Percentiles rank a stretch among this genome's conserved stretches.
phyloP scores from a whole-genome alignment of 2,797 vertebrate genomes.

The Lepilemur ruficaudatus region DNA sequence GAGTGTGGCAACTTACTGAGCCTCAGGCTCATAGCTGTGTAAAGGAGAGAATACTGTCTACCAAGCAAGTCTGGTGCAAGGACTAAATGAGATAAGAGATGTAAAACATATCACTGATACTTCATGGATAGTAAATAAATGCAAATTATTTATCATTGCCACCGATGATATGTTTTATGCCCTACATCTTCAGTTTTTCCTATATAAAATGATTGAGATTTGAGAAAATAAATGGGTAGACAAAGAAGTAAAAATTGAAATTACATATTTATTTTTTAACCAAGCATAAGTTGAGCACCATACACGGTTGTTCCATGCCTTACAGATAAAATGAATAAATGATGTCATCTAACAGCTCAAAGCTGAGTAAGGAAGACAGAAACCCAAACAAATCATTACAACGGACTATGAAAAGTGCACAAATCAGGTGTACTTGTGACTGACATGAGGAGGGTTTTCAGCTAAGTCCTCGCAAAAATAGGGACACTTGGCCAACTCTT shows the following conservation, averaged over 20 bases:
- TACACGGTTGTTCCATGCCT: not conserved
- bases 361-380: not conserved
- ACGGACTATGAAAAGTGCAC: not conserved
- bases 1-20: not conserved
- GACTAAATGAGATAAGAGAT: not conserved
- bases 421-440: not conserved
- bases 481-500: not conserved
- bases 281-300: not conserved
- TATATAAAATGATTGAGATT: not conserved
- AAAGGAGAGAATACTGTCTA: not conserved
- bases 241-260: not conserved
- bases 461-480: not conserved
- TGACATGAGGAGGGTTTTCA: too few species aligned
- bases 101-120: not conserved
- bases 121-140: not conserved
- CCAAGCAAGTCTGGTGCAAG: not conserved
- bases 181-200: not conserved
- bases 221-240: not conserved
- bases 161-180: not conserved
- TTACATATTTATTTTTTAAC: not conserved
- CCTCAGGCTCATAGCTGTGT: not conserved
- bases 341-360: not conserved
- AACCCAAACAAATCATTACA: not conserved
- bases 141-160: not conserved
- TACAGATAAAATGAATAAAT: not conserved